Percentiles rank a stretch among this genome's conserved stretches.
phyloP scores from a whole-genome alignment of 2,888 invertebrate species.

The Ethmia dodecea region DNA sequence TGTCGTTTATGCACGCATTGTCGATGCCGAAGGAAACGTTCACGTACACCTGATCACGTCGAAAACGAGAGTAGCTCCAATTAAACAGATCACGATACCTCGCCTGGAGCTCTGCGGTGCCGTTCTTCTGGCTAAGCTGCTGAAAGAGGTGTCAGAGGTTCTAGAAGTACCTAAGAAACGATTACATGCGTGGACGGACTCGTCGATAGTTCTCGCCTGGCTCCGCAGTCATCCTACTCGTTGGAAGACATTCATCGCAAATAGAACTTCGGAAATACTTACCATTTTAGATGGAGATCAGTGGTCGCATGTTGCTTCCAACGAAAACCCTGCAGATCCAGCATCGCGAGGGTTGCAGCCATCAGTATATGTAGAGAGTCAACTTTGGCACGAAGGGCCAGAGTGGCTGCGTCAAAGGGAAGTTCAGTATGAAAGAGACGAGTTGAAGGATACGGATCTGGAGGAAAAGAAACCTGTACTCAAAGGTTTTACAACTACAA shows the following conservation, averaged over 20 bases:
- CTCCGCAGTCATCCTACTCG: constrained; percentile 8
- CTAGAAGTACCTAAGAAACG: constrained; percentile 2
- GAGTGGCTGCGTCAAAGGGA: not conserved
- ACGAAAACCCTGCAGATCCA: constrained; percentile 19
- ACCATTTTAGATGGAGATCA: constrained; percentile 4
- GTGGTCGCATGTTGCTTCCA: constrained; percentile 13
- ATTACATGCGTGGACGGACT: constrained; percentile 16
- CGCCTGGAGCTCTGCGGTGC: constrained; percentile 18
- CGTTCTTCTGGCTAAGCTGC: not conserved
- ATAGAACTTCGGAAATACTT: constrained; percentile 15
- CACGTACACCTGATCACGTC: constrained; percentile 6
- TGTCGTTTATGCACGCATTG: not conserved
- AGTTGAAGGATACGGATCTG: not conserved
- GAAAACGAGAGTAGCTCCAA: constrained; percentile 20
- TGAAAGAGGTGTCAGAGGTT: constrained; percentile 8
- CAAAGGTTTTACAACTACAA: too few relatives aligned
- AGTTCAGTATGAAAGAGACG: not conserved
- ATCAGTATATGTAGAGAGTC: not conserved
- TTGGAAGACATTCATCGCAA: constrained; percentile 14
- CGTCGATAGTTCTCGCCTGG: constrained; percentile 16
- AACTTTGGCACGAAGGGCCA: not conserved
- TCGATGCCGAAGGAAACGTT: not conserved
- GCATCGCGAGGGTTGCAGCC: constrained; percentile 17
- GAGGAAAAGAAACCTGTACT: too few relatives aligned
- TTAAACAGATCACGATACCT: constrained; percentile 16